phyloP scores from a whole-genome alignment of 2,113 vertebrate species.

The Erythrolamprus reginae region DNA sequence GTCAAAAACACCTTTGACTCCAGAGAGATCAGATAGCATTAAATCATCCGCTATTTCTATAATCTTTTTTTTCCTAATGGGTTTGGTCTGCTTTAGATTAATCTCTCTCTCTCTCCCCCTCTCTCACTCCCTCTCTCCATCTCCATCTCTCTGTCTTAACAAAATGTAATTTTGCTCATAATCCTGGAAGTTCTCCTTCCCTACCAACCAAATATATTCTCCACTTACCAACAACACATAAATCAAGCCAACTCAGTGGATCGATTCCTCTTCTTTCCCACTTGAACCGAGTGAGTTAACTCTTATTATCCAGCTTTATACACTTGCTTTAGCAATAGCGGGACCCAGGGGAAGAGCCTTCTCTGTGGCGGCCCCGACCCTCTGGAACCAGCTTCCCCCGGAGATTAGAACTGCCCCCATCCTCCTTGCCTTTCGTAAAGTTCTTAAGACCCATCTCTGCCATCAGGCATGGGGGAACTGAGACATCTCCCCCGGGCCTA shows the following conservation, averaged over 20 bases:
- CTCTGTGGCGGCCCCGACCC: no score
- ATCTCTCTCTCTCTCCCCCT: neutral
- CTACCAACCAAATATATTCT: neutral
- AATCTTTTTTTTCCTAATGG: neutral
- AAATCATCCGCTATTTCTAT: neutral
- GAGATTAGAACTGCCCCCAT: no score
- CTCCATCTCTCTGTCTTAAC: neutral
- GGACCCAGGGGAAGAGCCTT: no score
- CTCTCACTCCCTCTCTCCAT: rapidly evolving
- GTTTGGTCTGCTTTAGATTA: neutral
- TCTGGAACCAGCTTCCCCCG: no score
- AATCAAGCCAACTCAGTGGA: slow-evolving; percentile 35
- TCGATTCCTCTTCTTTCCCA: slow-evolving; percentile 33
- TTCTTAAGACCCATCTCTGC: no score
- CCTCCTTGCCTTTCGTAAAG: no score
- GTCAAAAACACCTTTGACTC: neutral
- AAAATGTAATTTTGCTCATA: slow-evolving; percentile 2
- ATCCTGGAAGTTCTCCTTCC: slow-evolving; percentile 1
- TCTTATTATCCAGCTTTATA: slow-evolving; percentile 31
- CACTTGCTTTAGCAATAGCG: no score
- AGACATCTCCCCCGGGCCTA: no score
- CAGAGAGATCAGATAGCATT: neutral
- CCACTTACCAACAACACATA: neutral
- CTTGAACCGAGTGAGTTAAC: slow-evolving; percentile 38
- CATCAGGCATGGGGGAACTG: no score